These are phyloP conservation scores for Sesia bembeciformis DNA, from an alignment of 2,888 invertebrate species.

Conservation along the genomic window DNA sequence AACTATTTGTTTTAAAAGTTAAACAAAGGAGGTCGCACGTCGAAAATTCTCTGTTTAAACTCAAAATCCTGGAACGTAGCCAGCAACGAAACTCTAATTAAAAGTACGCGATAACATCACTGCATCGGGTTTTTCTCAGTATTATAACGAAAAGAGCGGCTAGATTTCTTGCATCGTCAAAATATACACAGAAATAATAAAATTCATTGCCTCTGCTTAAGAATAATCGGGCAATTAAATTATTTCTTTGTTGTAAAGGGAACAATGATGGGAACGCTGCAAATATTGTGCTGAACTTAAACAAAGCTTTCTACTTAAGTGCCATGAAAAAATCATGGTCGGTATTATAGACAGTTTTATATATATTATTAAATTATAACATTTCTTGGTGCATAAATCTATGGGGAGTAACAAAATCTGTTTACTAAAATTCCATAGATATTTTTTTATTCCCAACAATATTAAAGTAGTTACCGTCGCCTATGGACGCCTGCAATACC, in stretches of 20 bases:
- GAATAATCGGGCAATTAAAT: conserved; percentile 21
- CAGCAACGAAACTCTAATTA: conserved; percentile 20
- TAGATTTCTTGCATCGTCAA: neutral
- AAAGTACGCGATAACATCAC: conserved; percentile 19
- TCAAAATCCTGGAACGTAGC: conserved; percentile 23
- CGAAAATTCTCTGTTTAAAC: conserved; percentile 14
- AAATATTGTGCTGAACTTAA: no score
- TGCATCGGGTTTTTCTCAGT: conserved; percentile 16
- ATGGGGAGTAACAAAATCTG: no score
- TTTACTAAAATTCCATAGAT: no score
- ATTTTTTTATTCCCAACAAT: no score
- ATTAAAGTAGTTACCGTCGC: no score
- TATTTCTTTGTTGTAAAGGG: conserved; percentile 10
- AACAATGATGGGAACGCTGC: conserved; percentile 21
- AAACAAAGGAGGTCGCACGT: conserved; percentile 21
- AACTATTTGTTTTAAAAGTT: neutral
- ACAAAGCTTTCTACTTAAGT: no score
- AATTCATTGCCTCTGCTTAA: conserved; percentile 5
- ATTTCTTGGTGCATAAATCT: no score
- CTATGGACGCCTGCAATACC: no score
- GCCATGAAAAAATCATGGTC: no score
- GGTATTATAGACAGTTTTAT: no score
- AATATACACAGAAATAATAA: conserved; percentile 10
- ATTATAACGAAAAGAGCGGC: conserved; percentile 11
- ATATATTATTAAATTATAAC: no score